Percentiles rank a stretch among this genome's conserved stretches.
phyloP scores from a whole-genome alignment of 2,113 vertebrate species.

The Rhinoderma darwinii region DNA sequence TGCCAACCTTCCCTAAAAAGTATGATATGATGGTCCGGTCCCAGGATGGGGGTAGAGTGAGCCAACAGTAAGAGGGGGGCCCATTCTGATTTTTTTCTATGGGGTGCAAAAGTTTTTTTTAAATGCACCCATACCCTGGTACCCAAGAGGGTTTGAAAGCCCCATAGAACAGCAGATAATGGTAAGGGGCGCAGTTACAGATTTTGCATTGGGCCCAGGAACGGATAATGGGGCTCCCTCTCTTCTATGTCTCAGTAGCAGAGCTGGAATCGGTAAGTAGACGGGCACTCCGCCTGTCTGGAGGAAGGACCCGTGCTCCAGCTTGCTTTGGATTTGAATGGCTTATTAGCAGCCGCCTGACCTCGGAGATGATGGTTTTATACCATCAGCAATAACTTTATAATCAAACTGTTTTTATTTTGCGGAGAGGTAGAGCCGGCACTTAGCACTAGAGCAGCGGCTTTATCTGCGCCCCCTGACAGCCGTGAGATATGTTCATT shows the following conservation, averaged over 20 bases:
- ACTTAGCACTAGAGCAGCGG: neutral
- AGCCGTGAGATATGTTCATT: slow-evolving; percentile 17
- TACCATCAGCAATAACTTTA: neutral
- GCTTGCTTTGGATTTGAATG: neutral
- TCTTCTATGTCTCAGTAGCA: too few species aligned
- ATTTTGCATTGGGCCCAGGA: neutral
- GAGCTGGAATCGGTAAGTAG: too few species aligned
- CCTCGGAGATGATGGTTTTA: neutral
- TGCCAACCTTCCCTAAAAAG: too few species aligned
- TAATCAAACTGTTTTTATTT: neutral
- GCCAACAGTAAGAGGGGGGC: too few species aligned
- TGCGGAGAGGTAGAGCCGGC: neutral
- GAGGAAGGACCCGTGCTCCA: neutral
- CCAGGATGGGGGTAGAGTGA: too few species aligned
- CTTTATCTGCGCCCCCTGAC: slow-evolving; percentile 18
- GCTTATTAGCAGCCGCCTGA: neutral
- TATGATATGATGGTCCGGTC: too few species aligned
- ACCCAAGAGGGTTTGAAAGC: too few species aligned
- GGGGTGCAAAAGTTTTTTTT: too few species aligned
- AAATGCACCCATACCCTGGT: too few species aligned
- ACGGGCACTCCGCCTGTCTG: neutral
- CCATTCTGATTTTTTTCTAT: too few species aligned
- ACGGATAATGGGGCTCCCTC: neutral
- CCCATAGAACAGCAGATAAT: too few species aligned
- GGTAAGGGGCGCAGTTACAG: too few species aligned